Evolutionary conservation across 1,140 invertebrate genomes (phyloP), one percentile per base, ranked within the genome.

Genomic region (Zaprionus ghesquierei): DNA sequence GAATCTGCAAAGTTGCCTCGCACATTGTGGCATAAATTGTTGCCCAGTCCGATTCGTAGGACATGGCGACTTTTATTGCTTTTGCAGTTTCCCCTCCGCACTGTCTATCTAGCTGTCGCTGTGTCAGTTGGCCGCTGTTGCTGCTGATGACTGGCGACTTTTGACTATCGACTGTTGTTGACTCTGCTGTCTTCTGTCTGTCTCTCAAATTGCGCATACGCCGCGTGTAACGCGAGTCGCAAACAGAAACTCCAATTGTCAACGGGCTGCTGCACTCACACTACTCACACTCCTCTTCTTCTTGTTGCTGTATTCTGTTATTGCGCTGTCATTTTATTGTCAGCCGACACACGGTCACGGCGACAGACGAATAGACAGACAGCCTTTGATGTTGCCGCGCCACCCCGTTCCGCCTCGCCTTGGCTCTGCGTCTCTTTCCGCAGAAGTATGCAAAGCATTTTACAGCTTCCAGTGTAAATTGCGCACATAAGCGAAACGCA

Each of bases 311-410:
- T 27, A 51, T 46, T 59, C 68, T 69, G 70, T 78, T 86, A 81
- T 86, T 86, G 81, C 78, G 54, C 82, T 87, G 71, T 70, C 79
- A 79, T 89, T 86, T 87, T 79, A 87, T 77, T 78, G 72, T 62
- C 61, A 66, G 70, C 20, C 64, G 75, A 69, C 44, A 49, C 55
- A 56, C 53, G 49, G 22, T 27, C 23, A 63, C 60, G 38, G 25
- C 35, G 44, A 56, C 51, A 65, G 31, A 44, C 31, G 62, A 12
- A 41, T 33, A 58, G 13, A 59, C 33, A 44, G 65, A 27, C 13
- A 33, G 62, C 54, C 75, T 85, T 85, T 85, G 78, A 85, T 86
- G 78, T 72, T 66, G 38, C 35, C 59, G 6, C n/a, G 44, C 31
- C 44, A 23, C 20, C 41, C 56, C 44, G 75, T 70, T 53, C 56